Percentiles rank a stretch among this genome's conserved stretches.
These are phyloP conservation scores for Nicator chloris DNA, from an alignment of 2,113 vertebrate species.

Conservation along the genomic window DNA sequence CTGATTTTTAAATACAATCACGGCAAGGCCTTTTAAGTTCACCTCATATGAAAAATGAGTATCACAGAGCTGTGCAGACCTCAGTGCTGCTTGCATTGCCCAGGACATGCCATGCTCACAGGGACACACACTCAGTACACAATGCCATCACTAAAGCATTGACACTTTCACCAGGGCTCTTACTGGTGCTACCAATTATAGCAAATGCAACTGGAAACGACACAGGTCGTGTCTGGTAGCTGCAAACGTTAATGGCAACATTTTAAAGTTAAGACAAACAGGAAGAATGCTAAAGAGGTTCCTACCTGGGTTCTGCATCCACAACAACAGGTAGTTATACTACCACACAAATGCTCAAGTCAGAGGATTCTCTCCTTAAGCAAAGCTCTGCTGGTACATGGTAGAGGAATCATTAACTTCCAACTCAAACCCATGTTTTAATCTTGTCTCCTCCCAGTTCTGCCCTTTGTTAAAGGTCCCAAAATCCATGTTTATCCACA, in stretches of 20 bases:
- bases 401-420: slow-evolving; percentile 73
- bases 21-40: background rate
- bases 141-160: background rate
- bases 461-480: slow-evolving; percentile 15
- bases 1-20: background rate
- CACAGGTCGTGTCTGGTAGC: background rate
- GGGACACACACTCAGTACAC: background rate
- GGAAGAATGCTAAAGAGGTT: background rate
- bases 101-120: background rate
- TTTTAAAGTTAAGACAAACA: background rate
- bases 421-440: slow-evolving; percentile 23
- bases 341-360: background rate
- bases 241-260: background rate
- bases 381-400: background rate
- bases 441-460: slow-evolving; percentile 47
- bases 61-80: background rate
- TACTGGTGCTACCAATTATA: background rate
- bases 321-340: background rate
- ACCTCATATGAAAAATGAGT: background rate
- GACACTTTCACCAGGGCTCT: background rate
- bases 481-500: slow-evolving; percentile 21
- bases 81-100: background rate
- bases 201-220: background rate
- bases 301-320: slow-evolving; percentile 67
- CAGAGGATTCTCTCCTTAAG: slow-evolving; percentile 6